Percentiles rank a stretch among this genome's conserved stretches.
Conservation (phyloP, 2,797 vertebrate species). For the Vultur gryphus region DNA sequence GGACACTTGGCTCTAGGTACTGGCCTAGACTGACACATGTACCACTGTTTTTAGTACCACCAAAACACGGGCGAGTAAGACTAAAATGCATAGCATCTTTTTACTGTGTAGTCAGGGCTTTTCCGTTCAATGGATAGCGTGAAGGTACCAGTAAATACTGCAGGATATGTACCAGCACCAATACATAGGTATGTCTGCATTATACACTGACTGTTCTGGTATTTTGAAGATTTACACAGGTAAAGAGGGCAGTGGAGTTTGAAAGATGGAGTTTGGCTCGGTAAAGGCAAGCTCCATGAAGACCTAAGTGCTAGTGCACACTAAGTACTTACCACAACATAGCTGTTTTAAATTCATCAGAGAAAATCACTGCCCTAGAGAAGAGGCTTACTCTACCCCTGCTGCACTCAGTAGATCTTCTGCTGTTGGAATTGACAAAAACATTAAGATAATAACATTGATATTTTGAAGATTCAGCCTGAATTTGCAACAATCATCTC, state of each 20-base stretch:
- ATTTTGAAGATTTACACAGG: neutral
- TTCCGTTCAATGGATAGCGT: neutral
- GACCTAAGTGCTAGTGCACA: neutral
- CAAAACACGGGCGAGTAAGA: rapidly evolving
- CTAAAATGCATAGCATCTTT: neutral
- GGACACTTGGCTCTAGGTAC: neutral
- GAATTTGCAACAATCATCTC: neutral
- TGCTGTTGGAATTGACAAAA: neutral
- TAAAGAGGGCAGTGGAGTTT: neutral
- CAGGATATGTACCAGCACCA: neutral
- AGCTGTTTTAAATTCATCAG: neutral
- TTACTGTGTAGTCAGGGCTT: neutral
- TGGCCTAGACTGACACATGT: neutral
- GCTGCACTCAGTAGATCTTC: neutral
- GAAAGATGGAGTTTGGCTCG: neutral
- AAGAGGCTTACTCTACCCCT: neutral
- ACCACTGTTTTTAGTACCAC: neutral
- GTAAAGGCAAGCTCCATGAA: neutral
- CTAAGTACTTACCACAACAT: neutral
- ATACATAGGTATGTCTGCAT: neutral
- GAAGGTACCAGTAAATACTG: neutral
- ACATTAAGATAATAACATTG: neutral
- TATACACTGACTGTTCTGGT: neutral
- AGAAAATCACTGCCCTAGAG: neutral
- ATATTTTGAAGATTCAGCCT: neutral